Conservation (phyloP, 1,140 invertebrate genomes). For the Drosophila kanapiae region DNA sequence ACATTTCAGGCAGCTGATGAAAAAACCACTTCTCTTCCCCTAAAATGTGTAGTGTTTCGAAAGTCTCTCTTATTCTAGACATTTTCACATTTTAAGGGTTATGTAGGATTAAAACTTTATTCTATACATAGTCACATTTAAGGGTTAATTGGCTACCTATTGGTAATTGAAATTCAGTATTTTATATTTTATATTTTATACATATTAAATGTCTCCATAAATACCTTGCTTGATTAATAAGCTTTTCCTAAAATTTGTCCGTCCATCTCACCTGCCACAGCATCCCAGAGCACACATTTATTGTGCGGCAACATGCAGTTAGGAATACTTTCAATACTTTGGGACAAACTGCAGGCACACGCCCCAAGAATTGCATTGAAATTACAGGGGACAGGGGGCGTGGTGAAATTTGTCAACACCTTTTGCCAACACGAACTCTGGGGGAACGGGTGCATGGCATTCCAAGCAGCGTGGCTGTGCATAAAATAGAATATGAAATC, state of each 20-base stretch:
- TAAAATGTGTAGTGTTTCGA: neutral
- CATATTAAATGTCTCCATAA: no score
- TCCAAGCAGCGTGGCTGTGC: constrained; percentile 42
- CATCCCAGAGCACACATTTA: neutral
- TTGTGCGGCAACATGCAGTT: neutral
- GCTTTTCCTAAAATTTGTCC: neutral
- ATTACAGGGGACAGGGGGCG: neutral
- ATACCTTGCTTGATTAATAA: no score
- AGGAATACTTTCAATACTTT: constrained; percentile 13
- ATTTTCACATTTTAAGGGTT: no score
- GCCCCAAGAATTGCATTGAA: constrained; percentile 33
- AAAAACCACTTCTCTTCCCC: neutral
- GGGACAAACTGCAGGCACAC: constrained; percentile 39
- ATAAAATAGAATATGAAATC: constrained; percentile 68
- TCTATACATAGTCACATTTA: no score
- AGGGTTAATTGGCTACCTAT: no score
- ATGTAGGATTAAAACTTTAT: no score
- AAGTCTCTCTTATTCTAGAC: neutral
- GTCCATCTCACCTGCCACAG: neutral
- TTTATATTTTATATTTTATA: no score
- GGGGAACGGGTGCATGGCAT: neutral
- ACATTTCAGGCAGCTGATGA: neutral
- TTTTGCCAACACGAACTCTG: constrained; percentile 18
- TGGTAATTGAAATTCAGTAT: no score
- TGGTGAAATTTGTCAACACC: constrained; percentile 29